A percentile compares a stretch with the other conserved stretches of the same genome.
phyloP scores from a whole-genome alignment of 2,888 invertebrate genomes.

The Leucophora obtusa region DNA sequence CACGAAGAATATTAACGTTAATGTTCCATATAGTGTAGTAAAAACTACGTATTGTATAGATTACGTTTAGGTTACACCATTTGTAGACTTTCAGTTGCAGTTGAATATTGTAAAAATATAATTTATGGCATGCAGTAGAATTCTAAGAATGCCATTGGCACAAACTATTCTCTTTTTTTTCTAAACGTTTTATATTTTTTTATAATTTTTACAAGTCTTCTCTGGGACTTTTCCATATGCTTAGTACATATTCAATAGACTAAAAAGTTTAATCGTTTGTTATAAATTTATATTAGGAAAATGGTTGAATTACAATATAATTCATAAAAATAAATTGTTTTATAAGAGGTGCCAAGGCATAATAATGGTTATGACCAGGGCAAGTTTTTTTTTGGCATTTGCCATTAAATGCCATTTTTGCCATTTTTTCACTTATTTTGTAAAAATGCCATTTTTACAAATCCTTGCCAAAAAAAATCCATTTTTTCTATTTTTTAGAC shows the following conservation, averaged over 20 bases:
- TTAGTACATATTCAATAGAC: neutral
- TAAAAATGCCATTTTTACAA: no score
- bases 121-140: slow-evolving; percentile 60
- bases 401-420: no score
- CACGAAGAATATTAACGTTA: slow-evolving; percentile 1
- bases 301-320: slow-evolving; percentile 15
- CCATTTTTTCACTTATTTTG: no score
- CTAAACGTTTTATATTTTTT: slow-evolving; percentile 15
- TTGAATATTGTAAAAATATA: slow-evolving; percentile 33
- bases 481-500: no score
- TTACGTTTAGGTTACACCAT: slow-evolving; percentile 4
- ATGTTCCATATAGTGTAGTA: neutral
- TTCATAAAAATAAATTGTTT: slow-evolving; percentile 43
- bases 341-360: slow-evolving; percentile 33
- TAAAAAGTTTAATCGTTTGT: slow-evolving; percentile 25
- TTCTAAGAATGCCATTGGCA: slow-evolving; percentile 60
- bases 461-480: no score
- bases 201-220: slow-evolving; percentile 21
- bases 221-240: neutral
- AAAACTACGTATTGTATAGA: neutral
- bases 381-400: no score
- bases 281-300: slow-evolving; percentile 27
- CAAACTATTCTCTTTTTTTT: slow-evolving; percentile 35
- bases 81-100: slow-evolving; percentile 14
- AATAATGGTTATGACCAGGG: no score